These are phyloP conservation scores for Trogon melanurus DNA, from an alignment of 2,113 vertebrate genomes.

Conservation along the genomic window DNA sequence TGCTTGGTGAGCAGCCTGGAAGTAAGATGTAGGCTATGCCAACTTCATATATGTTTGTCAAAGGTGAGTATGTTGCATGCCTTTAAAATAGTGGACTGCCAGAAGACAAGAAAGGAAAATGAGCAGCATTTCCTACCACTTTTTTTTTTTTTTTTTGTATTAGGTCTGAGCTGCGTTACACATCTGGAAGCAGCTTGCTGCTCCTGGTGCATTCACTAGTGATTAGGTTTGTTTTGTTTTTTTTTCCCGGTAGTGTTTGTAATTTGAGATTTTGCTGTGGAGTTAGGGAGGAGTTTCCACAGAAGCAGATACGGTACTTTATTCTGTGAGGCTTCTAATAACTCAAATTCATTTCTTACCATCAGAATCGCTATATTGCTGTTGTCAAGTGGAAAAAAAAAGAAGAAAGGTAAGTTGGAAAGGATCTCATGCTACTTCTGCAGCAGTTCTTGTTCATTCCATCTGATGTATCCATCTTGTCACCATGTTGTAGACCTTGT, in stretches of 20 bases:
- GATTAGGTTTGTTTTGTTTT: no score
- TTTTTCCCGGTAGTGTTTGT: not conserved
- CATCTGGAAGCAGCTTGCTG: constrained; percentile 25
- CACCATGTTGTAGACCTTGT: not conserved
- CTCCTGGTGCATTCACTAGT: not conserved
- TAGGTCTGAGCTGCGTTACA: not conserved
- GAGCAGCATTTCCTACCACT: not conserved
- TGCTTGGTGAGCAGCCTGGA: not conserved
- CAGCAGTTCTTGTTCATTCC: not conserved
- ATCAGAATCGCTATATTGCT: not conserved
- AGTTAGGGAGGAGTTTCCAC: not conserved
- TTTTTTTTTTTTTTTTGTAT: not conserved
- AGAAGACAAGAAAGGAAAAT: not conserved
- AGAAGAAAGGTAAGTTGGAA: not conserved
- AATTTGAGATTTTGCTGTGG: not conserved
- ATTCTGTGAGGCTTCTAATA: not conserved
- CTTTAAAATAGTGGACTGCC: not conserved
- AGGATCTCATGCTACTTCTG: not conserved
- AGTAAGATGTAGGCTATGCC: not conserved
- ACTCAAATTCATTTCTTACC: not conserved
- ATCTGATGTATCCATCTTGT: not conserved
- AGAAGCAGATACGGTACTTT: not conserved
- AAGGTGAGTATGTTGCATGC: not conserved
- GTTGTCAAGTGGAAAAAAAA: not conserved
- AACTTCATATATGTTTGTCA: not conserved